Conservation (phyloP, 2,888 invertebrate genomes). For the Noctua comes region DNA sequence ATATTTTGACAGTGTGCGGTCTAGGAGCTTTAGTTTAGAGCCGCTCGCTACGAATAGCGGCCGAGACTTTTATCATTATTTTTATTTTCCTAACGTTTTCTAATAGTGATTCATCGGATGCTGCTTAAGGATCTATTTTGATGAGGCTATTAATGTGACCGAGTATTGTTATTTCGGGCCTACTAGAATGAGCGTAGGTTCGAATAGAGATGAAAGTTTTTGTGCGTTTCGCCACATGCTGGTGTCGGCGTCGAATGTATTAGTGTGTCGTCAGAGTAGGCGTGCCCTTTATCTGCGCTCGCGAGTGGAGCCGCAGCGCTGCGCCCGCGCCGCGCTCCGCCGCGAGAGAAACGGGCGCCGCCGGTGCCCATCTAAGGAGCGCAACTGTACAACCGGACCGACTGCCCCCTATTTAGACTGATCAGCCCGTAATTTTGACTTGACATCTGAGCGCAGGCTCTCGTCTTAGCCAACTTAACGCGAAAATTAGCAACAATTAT, state of each 20-base stretch:
- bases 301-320: constrained; percentile 57
- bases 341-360: constrained; percentile 82
- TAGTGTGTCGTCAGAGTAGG: constrained; percentile 61
- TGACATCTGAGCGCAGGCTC: constrained; percentile 73
- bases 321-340: constrained; percentile 57
- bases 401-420: constrained; percentile 84
- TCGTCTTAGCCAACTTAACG: constrained; percentile 52
- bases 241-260: constrained; percentile 48
- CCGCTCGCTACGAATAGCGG: constrained; percentile 74
- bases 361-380: constrained; percentile 85
- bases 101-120: constrained; percentile 74
- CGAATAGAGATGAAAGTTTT: constrained; percentile 64
- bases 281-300: constrained; percentile 64
- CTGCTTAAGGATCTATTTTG: constrained; percentile 81
- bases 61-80: constrained; percentile 77
- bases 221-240: constrained; percentile 57
- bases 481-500: constrained; percentile 54
- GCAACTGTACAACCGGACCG: constrained; percentile 88
- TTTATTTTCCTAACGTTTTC: constrained; percentile 76
- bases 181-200: constrained; percentile 59
- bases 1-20: constrained; percentile 90
- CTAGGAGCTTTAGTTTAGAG: constrained; percentile 81
- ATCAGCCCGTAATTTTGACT: constrained; percentile 81
- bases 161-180: constrained; percentile 64
- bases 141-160: constrained; percentile 70